Evolutionary conservation across 2,797 vertebrate genomes (phyloP).

Genomic region (Echeneis naucrates): DNA sequence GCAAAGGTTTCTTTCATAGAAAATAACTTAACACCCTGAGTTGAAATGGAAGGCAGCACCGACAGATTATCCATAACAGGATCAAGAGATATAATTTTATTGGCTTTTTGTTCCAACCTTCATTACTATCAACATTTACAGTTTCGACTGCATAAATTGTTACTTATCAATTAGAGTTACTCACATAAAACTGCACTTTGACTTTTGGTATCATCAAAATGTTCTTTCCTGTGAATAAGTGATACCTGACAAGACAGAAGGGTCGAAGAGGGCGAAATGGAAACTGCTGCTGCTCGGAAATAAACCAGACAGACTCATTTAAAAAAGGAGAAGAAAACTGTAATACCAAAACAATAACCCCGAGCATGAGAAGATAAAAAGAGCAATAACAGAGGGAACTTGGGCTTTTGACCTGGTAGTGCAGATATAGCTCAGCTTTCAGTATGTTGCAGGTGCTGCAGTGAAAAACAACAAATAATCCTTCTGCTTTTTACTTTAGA

Average conservation of each 20-base stretch:
- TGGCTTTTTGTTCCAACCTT: background rate
- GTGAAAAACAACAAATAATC: background rate
- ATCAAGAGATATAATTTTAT: background rate
- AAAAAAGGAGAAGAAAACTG: background rate
- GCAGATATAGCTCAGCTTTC: background rate
- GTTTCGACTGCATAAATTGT: background rate
- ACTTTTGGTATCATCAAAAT: background rate
- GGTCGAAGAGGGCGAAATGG: background rate
- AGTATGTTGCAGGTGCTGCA: background rate
- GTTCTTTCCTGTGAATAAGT: background rate
- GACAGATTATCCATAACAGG: background rate
- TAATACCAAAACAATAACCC: background rate
- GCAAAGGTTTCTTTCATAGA: background rate
- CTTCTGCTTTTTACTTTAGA: background rate
- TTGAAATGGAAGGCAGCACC: background rate
- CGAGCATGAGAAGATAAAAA: background rate
- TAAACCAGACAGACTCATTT: background rate
- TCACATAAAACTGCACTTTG: background rate
- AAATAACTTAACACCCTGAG: background rate
- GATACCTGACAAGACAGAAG: background rate
- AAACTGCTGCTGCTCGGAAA: background rate
- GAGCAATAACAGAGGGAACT: constrained; percentile 5
- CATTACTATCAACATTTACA: background rate
- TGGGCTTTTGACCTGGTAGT: constrained; percentile 13
- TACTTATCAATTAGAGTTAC: background rate